phyloP scores from a whole-genome alignment of 92 coral and sea anemone species.

The Metridium senile region DNA sequence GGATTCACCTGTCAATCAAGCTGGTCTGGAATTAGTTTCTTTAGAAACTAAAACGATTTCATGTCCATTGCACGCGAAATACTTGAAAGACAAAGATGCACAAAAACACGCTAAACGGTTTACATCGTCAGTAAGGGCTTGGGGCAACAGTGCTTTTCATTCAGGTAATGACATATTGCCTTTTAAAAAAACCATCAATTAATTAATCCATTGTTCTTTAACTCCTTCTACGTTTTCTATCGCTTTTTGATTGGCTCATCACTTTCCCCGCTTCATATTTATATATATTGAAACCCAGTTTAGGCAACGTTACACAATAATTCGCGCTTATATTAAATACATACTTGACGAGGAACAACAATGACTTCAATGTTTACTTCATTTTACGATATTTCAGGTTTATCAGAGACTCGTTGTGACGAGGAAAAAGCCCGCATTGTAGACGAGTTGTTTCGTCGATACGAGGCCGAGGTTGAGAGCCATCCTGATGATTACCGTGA shows the following conservation, averaged over 20 bases:
- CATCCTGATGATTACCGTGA: conserved; percentile 8
- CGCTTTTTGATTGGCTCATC: too few species aligned
- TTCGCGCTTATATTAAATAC: too few species aligned
- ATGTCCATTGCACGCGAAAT: not conserved
- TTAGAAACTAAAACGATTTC: conserved; percentile 12
- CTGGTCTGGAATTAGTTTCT: conserved; percentile 22
- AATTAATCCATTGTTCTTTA: too few species aligned
- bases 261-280: too few species aligned
- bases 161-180: conserved; percentile 6
- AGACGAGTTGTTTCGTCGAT: conserved; percentile 17
- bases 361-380: too few species aligned
- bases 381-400: too few species aligned
- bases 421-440: conserved; percentile 12
- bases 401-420: not conserved
- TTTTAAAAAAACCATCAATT: not conserved
- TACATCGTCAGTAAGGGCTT: not conserved
- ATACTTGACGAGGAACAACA: too few species aligned
- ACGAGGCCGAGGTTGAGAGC: conserved; percentile 18
- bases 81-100: not conserved
- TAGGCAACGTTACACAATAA: not conserved
- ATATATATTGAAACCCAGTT: not conserved
- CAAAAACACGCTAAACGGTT: conserved; percentile 14
- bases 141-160: conserved; percentile 21
- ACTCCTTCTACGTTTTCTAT: too few species aligned
- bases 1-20: conserved; percentile 26